Conservation (phyloP, 2,797 vertebrate genomes). For the Okamejei kenojei region DNA sequence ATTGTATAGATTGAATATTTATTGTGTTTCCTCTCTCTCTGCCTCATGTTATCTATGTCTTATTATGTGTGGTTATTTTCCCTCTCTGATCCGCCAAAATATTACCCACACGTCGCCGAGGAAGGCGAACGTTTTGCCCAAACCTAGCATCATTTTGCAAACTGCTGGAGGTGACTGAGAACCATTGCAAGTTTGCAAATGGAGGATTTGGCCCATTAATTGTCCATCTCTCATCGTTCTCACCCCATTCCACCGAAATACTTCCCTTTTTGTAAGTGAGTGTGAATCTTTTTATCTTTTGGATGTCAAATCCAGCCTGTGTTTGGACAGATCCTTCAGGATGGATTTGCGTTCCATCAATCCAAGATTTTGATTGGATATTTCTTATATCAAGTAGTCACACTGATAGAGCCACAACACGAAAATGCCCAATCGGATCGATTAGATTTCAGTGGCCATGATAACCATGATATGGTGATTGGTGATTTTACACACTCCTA, state of each 20-base stretch:
- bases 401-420: neutral
- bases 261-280: neutral
- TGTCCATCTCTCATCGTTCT: neutral
- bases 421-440: neutral
- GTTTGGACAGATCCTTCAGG: neutral
- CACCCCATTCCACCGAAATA: neutral
- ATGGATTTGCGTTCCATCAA: neutral
- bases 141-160: neutral
- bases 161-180: neutral
- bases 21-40: neutral
- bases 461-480: neutral
- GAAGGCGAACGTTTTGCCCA: too few relatives aligned
- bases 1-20: constrained; percentile 32
- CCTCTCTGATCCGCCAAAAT: neutral
- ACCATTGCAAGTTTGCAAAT: neutral
- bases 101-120: neutral
- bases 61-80: neutral
- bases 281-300: neutral
- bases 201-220: neutral
- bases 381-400: neutral
- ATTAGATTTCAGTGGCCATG: neutral
- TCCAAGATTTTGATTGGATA: neutral
- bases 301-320: neutral
- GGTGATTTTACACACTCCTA: neutral
- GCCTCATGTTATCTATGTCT: neutral